Evolutionary conservation across 2,113 vertebrate genomes (phyloP).

Genomic region (rat (Rattus norvegicus)): DNA sequence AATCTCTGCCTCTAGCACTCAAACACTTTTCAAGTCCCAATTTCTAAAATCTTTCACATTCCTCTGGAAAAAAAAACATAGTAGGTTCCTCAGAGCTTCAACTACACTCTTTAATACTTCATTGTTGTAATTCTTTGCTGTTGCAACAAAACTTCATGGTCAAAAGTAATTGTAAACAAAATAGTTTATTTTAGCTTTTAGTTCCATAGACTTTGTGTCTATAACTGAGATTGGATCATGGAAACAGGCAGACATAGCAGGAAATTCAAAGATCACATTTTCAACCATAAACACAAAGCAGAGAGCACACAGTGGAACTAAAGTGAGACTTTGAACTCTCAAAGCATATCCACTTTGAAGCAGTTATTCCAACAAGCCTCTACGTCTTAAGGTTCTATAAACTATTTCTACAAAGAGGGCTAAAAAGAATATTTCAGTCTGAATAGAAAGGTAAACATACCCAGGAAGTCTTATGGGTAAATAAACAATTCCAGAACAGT

Average conservation of each 20-base stretch:
- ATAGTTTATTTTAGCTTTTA: not conserved
- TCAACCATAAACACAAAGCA: not conserved
- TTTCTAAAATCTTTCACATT: not conserved
- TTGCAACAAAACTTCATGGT: not conserved
- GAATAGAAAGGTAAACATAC: not conserved
- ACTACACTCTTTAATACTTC: not conserved
- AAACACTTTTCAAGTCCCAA: not conserved
- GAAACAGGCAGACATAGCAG: not conserved
- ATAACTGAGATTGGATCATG: not conserved
- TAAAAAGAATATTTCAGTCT: not conserved
- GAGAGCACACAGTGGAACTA: not conserved
- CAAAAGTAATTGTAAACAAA: not conserved
- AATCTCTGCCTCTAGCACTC: not conserved
- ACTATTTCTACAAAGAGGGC: not conserved
- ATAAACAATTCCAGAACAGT: not conserved
- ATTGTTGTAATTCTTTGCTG: not conserved
- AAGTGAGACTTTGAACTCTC: not conserved
- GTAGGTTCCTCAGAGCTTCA: not conserved
- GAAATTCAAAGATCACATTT: not conserved
- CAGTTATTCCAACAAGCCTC: not conserved
- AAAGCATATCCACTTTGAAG: not conserved
- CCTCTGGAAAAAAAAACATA: not conserved
- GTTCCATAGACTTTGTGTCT: not conserved
- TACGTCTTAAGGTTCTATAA: not conserved
- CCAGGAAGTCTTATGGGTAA: not conserved